phyloP scores from a whole-genome alignment of 2,888 invertebrate genomes.

The Nematopogon swammerdamellus region DNA sequence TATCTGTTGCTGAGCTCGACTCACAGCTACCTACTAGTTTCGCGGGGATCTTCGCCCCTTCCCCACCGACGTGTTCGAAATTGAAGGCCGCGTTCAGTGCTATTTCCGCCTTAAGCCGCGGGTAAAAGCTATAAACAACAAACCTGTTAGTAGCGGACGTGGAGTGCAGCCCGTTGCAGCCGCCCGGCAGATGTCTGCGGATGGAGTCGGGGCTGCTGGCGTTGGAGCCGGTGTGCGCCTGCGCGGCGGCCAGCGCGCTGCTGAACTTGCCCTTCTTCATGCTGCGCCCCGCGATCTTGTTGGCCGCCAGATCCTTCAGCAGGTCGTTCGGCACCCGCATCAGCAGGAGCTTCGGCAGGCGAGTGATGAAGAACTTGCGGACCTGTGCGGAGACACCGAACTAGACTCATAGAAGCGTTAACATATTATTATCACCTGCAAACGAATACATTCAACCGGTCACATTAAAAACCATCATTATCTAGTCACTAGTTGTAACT shows the following conservation, averaged over 20 bases:
- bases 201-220: slow-evolving; percentile 77
- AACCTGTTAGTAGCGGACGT: slow-evolving; percentile 72
- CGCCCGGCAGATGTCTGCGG: slow-evolving; percentile 63
- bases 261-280: slow-evolving; percentile 69
- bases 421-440: too few species aligned
- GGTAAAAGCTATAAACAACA: neutral
- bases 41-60: too few species aligned
- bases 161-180: slow-evolving; percentile 79
- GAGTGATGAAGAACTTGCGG: slow-evolving; percentile 79
- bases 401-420: too few species aligned
- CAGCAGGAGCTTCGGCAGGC: slow-evolving; percentile 76
- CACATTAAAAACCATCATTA: too few species aligned
- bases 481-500: too few species aligned
- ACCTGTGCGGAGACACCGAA: neutral
- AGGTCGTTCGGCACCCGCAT: slow-evolving; percentile 90
- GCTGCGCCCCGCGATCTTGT: slow-evolving; percentile 69
- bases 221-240: slow-evolving; percentile 66
- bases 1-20: too few species aligned
- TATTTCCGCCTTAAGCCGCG: too few species aligned
- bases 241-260: slow-evolving; percentile 65
- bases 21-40: too few species aligned
- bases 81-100: too few species aligned
- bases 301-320: slow-evolving; percentile 75
- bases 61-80: too few species aligned
- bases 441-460: too few species aligned